These are phyloP conservation scores for Hesperia comma DNA, from an alignment of 2,888 invertebrate species.

Conservation along the genomic window DNA sequence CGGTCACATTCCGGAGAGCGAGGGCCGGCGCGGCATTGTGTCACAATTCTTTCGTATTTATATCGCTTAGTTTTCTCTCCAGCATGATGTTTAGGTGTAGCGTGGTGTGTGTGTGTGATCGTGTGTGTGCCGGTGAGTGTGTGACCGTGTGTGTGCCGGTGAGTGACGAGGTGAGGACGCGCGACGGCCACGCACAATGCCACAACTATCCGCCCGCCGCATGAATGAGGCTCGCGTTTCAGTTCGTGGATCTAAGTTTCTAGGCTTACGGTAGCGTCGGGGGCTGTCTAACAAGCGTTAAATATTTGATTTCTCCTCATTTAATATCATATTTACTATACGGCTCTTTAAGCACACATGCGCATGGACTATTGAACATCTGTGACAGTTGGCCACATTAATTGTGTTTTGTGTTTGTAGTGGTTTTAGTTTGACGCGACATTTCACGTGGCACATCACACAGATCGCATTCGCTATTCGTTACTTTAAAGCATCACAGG, in stretches of 20 bases:
- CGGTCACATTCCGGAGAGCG: slow-evolving; percentile 16
- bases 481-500: no score
- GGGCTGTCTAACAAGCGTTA: no score
- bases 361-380: no score
- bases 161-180: slow-evolving; percentile 3
- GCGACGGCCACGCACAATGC: slow-evolving; percentile 20
- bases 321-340: no score
- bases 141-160: neutral
- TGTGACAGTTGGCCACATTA: no score
- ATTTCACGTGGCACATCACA: no score
- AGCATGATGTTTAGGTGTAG: neutral
- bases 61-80: slow-evolving; percentile 10
- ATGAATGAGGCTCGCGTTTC: slow-evolving; percentile 7
- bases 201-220: neutral
- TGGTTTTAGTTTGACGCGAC: no score
- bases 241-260: neutral
- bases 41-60: slow-evolving; percentile 17
- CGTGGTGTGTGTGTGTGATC: slow-evolving; percentile 1
- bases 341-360: no score
- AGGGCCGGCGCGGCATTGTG: slow-evolving; percentile 7
- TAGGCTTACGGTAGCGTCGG: neutral
- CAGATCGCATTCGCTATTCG: no score
- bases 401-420: no score
- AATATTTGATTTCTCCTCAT: no score
- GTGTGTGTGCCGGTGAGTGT: neutral